Evolutionary conservation across 2,888 invertebrate species (phyloP), one percentile per base, ranked within the genome.

Genomic region (Ornithoptera priamus): DNA sequence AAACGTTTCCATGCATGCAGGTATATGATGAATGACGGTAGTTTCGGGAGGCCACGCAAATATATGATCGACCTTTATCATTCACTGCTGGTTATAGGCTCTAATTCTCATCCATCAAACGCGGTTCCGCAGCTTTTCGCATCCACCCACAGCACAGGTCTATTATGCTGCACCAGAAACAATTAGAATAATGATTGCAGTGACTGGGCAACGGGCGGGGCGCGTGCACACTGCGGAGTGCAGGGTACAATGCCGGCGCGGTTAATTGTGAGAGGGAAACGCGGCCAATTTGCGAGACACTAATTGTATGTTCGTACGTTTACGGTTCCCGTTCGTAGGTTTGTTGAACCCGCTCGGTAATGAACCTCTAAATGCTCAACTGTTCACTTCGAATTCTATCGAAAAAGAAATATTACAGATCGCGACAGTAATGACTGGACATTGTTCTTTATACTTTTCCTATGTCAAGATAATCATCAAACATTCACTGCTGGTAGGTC

Each of bases 241-340:
- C 85, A 84, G 85, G 83, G 85, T 83, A 84, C 80, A 82, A 80
- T 81, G 82, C 80, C 80, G 81, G 80, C 75, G 78, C 78, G 77
- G 82, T 81, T 84, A 83, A 85, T 86, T 82, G 81, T 80, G 77
- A 67, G 67, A 59, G 70, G 70, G 70, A 70, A 70, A 64, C 59
- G 70, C 67, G 70, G 70, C 67, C 70, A 70, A 70, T 70, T 70
- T 70, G 70, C 70, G 59, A 63, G 67, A 60, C 70, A 64, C 70
- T 70, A 70, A 70, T 70, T 70, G 70, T 70, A 60, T 60, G 67
- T 64, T 67, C 56, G 67, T 70, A 70, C 24, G 66, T 62, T 65
- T 50, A 62, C 42, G 58, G 65, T 58, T 24, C 62, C 57, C 58
- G 69, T 22, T 46, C 24, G 53, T 50, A 36, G n/a, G 67, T 70